Conservation (phyloP, 2,113 vertebrate genomes). For the Macquaria australasica region DNA sequence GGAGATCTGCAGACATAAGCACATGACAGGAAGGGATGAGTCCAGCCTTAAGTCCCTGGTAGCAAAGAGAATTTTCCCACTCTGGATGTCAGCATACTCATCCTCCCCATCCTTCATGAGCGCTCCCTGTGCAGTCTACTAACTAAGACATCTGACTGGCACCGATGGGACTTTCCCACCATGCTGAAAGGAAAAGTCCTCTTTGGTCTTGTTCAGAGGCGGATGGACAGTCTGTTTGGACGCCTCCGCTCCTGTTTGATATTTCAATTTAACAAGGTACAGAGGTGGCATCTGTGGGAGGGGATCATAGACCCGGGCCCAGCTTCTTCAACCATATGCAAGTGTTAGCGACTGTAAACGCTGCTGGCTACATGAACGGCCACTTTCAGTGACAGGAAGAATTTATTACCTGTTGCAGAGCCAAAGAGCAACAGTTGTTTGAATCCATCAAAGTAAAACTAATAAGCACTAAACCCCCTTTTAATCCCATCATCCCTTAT, state of each 20-base stretch:
- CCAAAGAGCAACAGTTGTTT: conserved; percentile 18
- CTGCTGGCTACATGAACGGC: conserved; percentile 28
- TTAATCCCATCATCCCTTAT: conserved; percentile 21
- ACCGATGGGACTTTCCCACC: conserved; percentile 64
- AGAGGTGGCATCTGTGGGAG: conserved; percentile 32
- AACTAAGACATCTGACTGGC: conserved; percentile 59
- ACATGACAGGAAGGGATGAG: conserved; percentile 70
- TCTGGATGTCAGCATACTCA: conserved; percentile 24
- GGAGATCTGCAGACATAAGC: conserved; percentile 54
- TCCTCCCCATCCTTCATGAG: conserved; percentile 24
- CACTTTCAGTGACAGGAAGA: conserved; percentile 20
- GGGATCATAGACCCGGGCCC: conserved; percentile 40
- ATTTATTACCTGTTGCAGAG: conserved; percentile 26
- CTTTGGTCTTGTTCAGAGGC: conserved; percentile 52
- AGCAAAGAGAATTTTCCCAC: conserved; percentile 24
- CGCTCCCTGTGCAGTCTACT: conserved; percentile 25
- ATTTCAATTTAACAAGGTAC: conserved; percentile 58
- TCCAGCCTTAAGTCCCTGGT: conserved; percentile 28
- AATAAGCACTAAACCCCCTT: conserved; percentile 37
- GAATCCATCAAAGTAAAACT: conserved; percentile 30
- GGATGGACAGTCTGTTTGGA: conserved; percentile 49
- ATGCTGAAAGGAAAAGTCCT: conserved; percentile 32
- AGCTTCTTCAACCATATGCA: conserved; percentile 42
- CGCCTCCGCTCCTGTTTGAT: conserved; percentile 63
- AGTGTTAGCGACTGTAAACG: conserved; percentile 34